Percentiles rank a stretch among this genome's conserved stretches.
phyloP scores from a whole-genome alignment of 2,888 invertebrate species.

The Ichneumoninae sp. region DNA sequence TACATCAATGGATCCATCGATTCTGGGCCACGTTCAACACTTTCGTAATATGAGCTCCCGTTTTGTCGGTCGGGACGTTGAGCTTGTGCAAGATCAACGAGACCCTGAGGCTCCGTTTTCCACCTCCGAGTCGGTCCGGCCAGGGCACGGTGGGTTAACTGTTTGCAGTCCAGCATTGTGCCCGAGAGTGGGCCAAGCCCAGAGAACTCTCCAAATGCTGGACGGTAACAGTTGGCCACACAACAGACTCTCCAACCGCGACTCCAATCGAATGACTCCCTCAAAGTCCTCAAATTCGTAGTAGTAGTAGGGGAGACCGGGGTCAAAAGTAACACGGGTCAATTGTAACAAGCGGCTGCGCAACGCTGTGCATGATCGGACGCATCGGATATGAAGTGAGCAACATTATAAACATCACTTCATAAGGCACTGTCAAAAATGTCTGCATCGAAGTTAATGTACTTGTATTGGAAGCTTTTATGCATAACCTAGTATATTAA shows the following conservation, averaged over 20 bases:
- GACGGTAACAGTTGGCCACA: no score
- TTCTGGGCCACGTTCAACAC: not conserved
- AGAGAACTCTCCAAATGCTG: not conserved
- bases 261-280: not conserved
- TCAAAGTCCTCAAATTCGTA: not conserved
- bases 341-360: no score
- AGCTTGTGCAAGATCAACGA: slow-evolving; percentile 22
- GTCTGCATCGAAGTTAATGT: no score
- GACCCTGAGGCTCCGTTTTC: slow-evolving; percentile 4
- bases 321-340: no score
- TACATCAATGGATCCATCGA: not conserved
- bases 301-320: no score
- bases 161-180: no score
- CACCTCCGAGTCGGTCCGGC: not conserved
- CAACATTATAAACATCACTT: no score
- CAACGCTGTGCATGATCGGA: no score
- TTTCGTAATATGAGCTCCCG: slow-evolving; percentile 14
- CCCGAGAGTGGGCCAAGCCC: not conserved
- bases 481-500: no score
- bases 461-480: no score
- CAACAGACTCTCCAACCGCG: not conserved
- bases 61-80: slow-evolving; percentile 20
- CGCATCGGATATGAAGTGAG: no score
- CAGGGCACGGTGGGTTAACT: not conserved
- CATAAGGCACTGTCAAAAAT: no score